Conservation (phyloP, 2,797 vertebrate species). For the Myiotriccus ornatus region DNA sequence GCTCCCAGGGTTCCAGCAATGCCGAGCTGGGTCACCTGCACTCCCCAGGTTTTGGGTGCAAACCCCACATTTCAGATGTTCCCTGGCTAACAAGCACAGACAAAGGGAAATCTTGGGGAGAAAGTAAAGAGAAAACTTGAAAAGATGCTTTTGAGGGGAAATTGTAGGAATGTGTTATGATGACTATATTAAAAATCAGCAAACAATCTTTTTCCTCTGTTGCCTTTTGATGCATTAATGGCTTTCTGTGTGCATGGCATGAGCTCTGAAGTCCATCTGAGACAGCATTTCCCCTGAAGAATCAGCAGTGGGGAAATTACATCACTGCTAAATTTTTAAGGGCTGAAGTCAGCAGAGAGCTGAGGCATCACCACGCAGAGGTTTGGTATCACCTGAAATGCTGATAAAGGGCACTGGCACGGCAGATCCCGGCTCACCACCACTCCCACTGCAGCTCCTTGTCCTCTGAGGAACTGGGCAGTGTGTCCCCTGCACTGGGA, state of each 20-base stretch:
- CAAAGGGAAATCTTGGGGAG: not conserved
- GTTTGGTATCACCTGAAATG: accelerated
- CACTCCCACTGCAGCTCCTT: not conserved
- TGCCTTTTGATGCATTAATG: not conserved
- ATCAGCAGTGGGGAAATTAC: not conserved
- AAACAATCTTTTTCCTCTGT: not conserved
- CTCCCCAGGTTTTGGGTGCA: accelerated
- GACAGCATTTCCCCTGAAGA: not conserved
- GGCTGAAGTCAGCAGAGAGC: not conserved
- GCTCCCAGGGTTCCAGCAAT: not conserved
- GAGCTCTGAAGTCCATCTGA: not conserved
- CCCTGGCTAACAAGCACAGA: not conserved
- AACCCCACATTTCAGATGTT: not conserved
- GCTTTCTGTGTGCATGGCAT: accelerated
- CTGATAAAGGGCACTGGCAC: accelerated
- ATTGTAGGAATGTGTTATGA: not conserved
- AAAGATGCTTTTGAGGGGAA: not conserved
- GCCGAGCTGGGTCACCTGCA: not conserved
- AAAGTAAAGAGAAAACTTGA: not conserved
- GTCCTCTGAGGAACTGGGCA: accelerated
- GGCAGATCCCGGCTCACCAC: accelerated
- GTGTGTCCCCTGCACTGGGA: accelerated
- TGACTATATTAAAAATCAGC: not conserved
- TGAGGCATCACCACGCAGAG: not conserved
- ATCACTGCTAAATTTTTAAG: not conserved